These are phyloP conservation scores for Chrysocyon brachyurus DNA, from an alignment of 2,797 vertebrate genomes.

Conservation along the genomic window DNA sequence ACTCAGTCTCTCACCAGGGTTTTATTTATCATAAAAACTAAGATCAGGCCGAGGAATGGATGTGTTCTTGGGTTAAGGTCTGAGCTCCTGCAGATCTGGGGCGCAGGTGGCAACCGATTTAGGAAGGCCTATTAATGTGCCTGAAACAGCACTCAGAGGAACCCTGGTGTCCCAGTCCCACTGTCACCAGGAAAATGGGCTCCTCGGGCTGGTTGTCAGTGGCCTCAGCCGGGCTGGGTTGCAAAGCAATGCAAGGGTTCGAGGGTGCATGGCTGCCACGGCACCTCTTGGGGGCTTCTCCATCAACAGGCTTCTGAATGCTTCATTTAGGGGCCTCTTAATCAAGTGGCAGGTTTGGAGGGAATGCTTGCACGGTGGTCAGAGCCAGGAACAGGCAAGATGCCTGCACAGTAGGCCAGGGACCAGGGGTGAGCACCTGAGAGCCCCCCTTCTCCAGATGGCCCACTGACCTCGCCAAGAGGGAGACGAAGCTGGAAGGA, in stretches of 20 bases:
- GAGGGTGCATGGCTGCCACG: background rate
- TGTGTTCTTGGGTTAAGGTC: background rate
- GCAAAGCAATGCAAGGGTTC: fast-evolving
- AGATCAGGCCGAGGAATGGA: constrained; percentile 19
- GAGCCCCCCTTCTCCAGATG: background rate
- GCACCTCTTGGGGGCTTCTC: background rate
- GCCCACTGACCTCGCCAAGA: background rate
- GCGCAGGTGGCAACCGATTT: background rate
- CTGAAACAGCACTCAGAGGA: background rate
- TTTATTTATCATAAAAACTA: constrained; percentile 43
- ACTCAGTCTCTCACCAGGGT: background rate
- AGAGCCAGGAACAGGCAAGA: background rate
- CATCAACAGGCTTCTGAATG: background rate
- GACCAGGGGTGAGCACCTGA: background rate
- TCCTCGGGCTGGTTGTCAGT: background rate
- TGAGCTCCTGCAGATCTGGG: background rate
- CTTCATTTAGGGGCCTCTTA: background rate
- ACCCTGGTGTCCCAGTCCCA: background rate
- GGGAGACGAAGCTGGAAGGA: background rate
- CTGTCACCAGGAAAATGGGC: background rate
- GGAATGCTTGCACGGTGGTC: background rate
- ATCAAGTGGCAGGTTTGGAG: background rate
- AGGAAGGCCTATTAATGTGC: background rate
- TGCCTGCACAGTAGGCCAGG: background rate
- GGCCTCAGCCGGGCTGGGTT: background rate